Evolutionary conservation across 2,888 invertebrate species (phyloP).

Genomic region (Crepidodera aurea): DNA sequence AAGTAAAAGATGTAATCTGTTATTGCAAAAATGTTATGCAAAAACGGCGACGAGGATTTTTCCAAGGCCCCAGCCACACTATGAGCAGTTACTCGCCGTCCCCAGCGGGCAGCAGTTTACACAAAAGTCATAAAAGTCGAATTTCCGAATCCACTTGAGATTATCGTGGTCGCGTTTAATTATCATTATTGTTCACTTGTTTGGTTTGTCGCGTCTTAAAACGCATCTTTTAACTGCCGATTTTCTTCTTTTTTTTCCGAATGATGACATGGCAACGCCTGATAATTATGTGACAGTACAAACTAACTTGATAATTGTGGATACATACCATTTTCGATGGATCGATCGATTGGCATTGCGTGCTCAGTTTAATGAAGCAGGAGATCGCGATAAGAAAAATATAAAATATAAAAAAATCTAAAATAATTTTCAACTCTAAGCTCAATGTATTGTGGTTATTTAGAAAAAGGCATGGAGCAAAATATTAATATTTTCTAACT

Average conservation of each 20-base stretch:
- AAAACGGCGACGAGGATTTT: slow-evolving; percentile 17
- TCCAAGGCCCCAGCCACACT: slow-evolving; percentile 21
- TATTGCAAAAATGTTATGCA: slow-evolving; percentile 25
- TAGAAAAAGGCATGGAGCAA: too few relatives aligned
- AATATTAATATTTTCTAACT: too few relatives aligned
- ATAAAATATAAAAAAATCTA: too few relatives aligned
- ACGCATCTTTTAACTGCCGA: slow-evolving; percentile 23
- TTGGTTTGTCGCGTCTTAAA: slow-evolving; percentile 20
- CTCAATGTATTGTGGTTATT: too few relatives aligned
- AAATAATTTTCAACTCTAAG: too few relatives aligned
- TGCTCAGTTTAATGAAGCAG: too few relatives aligned
- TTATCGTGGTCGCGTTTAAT: slow-evolving; percentile 22
- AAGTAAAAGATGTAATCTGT: slow-evolving; percentile 21
- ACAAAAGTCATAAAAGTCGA: slow-evolving; percentile 29
- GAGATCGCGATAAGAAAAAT: too few relatives aligned
- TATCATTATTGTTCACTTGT: slow-evolving; percentile 26
- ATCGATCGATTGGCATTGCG: slow-evolving; percentile 9
- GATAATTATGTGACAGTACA: slow-evolving; percentile 17
- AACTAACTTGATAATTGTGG: slow-evolving; percentile 10
- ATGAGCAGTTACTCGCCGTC: slow-evolving; percentile 6
- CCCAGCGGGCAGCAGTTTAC: slow-evolving; percentile 19
- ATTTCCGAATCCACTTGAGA: slow-evolving; percentile 26
- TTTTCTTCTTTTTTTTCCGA: slow-evolving; percentile 17
- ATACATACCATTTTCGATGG: slow-evolving; percentile 22
- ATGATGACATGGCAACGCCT: slow-evolving; percentile 13